These are phyloP conservation scores for Percopsis transmontana DNA, from an alignment of 2,113 vertebrate genomes.

Conservation along the genomic window DNA sequence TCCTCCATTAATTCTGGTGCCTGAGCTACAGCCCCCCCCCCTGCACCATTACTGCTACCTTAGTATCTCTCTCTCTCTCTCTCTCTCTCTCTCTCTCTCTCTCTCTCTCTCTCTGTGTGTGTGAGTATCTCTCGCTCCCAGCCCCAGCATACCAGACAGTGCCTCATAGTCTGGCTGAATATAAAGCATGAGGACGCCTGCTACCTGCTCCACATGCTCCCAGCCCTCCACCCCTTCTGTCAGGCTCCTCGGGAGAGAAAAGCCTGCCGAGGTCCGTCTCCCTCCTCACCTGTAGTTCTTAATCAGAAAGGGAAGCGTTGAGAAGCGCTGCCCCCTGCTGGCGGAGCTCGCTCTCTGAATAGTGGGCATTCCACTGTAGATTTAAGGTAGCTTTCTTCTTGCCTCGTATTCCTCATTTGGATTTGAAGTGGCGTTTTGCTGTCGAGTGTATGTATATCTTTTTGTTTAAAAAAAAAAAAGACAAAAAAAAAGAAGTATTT, in stretches of 20 bases:
- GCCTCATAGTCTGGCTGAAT: conserved; percentile 73
- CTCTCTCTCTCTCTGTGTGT: conserved; percentile 42
- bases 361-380: conserved; percentile 12
- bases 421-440: conserved; percentile 9
- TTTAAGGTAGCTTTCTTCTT: conserved; percentile 40
- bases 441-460: not conserved
- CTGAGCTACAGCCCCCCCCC: not conserved
- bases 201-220: conserved; percentile 72
- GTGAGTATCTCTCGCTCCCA: conserved; percentile 2
- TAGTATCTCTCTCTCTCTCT: not conserved
- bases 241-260: conserved; percentile 56
- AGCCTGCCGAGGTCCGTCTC: conserved; percentile 59
- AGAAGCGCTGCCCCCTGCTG: conserved; percentile 76
- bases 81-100: conserved; percentile 24
- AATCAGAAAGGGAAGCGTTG: conserved; percentile 43
- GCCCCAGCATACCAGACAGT: conserved; percentile 68
- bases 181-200: conserved; percentile 73
- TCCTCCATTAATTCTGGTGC: not conserved
- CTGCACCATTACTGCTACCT: not conserved
- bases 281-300: conserved; percentile 65
- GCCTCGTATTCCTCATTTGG: conserved; percentile 36
- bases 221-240: conserved; percentile 67
- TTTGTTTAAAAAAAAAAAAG: no score
- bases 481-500: not conserved
- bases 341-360: conserved; percentile 38